Percentiles rank a stretch among this genome's conserved stretches.
phyloP scores from a whole-genome alignment of 2,888 invertebrate genomes.

The Scrobipalpa costella region DNA sequence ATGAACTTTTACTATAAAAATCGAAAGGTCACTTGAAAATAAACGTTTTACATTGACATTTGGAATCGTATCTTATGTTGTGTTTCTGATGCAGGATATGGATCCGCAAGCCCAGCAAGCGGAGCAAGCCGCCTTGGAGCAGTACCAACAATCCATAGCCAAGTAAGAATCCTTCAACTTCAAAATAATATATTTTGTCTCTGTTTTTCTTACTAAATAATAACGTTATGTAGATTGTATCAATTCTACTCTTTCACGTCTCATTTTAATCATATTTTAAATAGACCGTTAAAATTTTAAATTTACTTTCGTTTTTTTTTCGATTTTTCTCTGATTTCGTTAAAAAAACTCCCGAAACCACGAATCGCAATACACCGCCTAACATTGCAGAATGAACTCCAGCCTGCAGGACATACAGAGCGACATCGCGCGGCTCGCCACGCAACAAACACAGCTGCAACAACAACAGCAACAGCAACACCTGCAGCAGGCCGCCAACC shows the following conservation, averaged over 20 bases:
- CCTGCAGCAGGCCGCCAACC: slow-evolving; percentile 67
- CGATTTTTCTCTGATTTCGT: too few relatives aligned
- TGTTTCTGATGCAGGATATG: slow-evolving; percentile 52
- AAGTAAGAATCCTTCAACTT: slow-evolving; percentile 80
- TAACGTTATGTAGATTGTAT: too few relatives aligned
- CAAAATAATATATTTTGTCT: too few relatives aligned
- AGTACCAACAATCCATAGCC: slow-evolving; percentile 90
- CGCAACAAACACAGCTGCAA: slow-evolving; percentile 81
- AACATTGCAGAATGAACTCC: slow-evolving; percentile 89
- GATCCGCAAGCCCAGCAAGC: slow-evolving; percentile 70
- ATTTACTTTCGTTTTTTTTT: too few relatives aligned
- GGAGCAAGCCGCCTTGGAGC: slow-evolving; percentile 91
- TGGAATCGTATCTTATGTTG: background rate
- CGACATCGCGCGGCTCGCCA: slow-evolving; percentile 94
- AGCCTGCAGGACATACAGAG: slow-evolving; percentile 96
- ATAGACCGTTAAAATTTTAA: too few relatives aligned
- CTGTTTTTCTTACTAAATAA: too few relatives aligned
- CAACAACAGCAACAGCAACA: slow-evolving; percentile 78
- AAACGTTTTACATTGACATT: background rate
- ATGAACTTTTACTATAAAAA: too few relatives aligned
- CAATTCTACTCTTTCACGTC: too few relatives aligned
- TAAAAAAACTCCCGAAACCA: background rate
- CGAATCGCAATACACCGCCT: slow-evolving; percentile 21
- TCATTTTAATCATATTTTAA: too few relatives aligned
- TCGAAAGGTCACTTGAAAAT: too few relatives aligned